These are phyloP conservation scores for Prochilodus magdalenae DNA, from an alignment of 2,113 vertebrate species.

Conservation along the genomic window DNA sequence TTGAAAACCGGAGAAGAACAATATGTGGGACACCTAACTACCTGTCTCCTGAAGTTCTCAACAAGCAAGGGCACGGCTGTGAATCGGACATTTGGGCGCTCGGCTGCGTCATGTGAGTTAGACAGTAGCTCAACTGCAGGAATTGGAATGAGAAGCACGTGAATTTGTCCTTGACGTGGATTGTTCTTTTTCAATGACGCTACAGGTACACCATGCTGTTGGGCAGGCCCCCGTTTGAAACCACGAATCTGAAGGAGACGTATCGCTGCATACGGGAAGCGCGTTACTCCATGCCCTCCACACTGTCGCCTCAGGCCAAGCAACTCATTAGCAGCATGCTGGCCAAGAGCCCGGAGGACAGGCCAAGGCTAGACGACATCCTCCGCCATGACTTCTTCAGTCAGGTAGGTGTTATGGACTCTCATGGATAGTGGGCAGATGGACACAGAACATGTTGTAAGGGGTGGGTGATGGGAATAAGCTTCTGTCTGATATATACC, in stretches of 20 bases:
- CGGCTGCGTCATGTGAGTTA: constrained; percentile 89
- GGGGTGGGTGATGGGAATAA: too few species aligned
- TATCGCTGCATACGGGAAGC: constrained; percentile 89
- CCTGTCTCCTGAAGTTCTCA: constrained; percentile 88
- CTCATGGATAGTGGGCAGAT: too few species aligned
- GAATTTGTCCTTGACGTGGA: background rate
- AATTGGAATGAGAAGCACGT: too few species aligned
- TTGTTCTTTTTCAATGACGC: background rate
- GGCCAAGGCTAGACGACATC: constrained; percentile 85
- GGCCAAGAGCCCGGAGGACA: constrained; percentile 84
- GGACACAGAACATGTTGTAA: too few species aligned
- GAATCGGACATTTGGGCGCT: constrained; percentile 90
- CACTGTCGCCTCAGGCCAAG: constrained; percentile 81
- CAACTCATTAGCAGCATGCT: constrained; percentile 87
- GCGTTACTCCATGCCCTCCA: constrained; percentile 84
- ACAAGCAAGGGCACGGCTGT: constrained; percentile 87
- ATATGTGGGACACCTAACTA: constrained; percentile 91
- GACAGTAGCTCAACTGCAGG: background rate
- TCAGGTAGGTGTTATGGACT: constrained; percentile 73
- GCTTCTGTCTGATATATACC: too few species aligned
- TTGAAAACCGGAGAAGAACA: constrained; percentile 84
- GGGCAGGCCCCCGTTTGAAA: constrained; percentile 89
- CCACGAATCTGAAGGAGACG: constrained; percentile 88
- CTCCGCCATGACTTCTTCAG: constrained; percentile 85
- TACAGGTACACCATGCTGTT: constrained; percentile 88